Evolutionary conservation across 2,888 invertebrate genomes (phyloP).

Genomic region (Nudaria mundana): DNA sequence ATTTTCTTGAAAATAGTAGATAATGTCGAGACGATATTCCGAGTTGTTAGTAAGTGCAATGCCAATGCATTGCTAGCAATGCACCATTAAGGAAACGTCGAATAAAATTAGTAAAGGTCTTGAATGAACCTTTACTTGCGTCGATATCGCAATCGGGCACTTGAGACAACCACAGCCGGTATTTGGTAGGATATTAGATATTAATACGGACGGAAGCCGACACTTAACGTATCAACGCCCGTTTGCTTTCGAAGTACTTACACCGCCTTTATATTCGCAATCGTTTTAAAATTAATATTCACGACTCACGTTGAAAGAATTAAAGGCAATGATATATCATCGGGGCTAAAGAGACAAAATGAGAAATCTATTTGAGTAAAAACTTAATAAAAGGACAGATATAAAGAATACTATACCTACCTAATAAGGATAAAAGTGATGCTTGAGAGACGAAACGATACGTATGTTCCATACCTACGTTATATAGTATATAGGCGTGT

Average conservation of each 20-base stretch:
- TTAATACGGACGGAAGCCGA: slow-evolving; percentile 58
- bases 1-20: slow-evolving; percentile 21
- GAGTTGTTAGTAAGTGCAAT: slow-evolving; percentile 9
- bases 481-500: too few species aligned
- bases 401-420: too few species aligned
- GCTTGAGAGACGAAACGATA: too few species aligned
- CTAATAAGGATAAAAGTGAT: too few species aligned
- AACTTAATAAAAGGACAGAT: too few species aligned
- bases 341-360: slow-evolving; percentile 17
- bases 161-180: slow-evolving; percentile 23
- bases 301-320: slow-evolving; percentile 44
- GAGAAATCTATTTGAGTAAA: slow-evolving; percentile 8
- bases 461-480: too few species aligned
- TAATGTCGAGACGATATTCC: slow-evolving; percentile 9
- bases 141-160: slow-evolving; percentile 32
- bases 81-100: slow-evolving; percentile 15
- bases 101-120: slow-evolving; percentile 17
- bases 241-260: slow-evolving; percentile 65
- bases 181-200: slow-evolving; percentile 33
- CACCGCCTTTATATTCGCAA: slow-evolving; percentile 62
- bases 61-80: slow-evolving; percentile 1
- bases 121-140: slow-evolving; percentile 20
- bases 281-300: slow-evolving; percentile 51
- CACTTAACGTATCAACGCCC: slow-evolving; percentile 69
- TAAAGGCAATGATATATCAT: slow-evolving; percentile 32